A percentile compares a stretch with the other conserved stretches of the same genome.
phyloP scores from a whole-genome alignment of 2,888 invertebrate species.

The Ctenicera cuprea region DNA sequence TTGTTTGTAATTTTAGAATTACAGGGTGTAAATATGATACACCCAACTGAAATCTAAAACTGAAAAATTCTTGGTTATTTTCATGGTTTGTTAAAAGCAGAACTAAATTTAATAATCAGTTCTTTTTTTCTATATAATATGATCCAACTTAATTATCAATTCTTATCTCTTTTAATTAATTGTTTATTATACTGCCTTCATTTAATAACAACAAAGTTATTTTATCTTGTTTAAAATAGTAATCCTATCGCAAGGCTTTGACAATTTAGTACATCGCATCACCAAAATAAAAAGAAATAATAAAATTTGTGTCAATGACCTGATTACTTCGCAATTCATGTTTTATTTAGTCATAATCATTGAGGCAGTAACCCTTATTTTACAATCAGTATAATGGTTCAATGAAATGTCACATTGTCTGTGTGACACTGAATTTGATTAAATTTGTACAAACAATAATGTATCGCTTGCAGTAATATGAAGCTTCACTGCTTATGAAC shows the following conservation, averaged over 20 bases:
- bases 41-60: too few species aligned
- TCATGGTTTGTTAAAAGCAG: not conserved
- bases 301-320: slow-evolving; percentile 32
- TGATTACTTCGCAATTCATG: slow-evolving; percentile 21
- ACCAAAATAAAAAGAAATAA: slow-evolving; percentile 11
- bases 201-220: not conserved
- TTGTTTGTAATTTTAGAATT: too few species aligned
- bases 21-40: too few species aligned
- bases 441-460: not conserved
- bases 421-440: slow-evolving; percentile 4
- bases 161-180: slow-evolving; percentile 28
- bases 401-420: slow-evolving; percentile 8
- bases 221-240: slow-evolving; percentile 15
- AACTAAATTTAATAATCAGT: not conserved
- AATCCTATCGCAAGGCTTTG: slow-evolving; percentile 4
- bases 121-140: not conserved
- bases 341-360: slow-evolving; percentile 8
- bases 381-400: not conserved
- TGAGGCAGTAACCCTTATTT: slow-evolving; percentile 3
- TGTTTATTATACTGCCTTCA: slow-evolving; percentile 3
- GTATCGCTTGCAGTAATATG: too few species aligned
- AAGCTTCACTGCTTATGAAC: too few species aligned
- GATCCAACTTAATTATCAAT: not conserved
- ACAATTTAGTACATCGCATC: slow-evolving; percentile 18
- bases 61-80: too few species aligned